These are phyloP conservation scores for Epinephelus fuscoguttatus DNA, from an alignment of 2,113 vertebrate genomes.

Conservation along the genomic window DNA sequence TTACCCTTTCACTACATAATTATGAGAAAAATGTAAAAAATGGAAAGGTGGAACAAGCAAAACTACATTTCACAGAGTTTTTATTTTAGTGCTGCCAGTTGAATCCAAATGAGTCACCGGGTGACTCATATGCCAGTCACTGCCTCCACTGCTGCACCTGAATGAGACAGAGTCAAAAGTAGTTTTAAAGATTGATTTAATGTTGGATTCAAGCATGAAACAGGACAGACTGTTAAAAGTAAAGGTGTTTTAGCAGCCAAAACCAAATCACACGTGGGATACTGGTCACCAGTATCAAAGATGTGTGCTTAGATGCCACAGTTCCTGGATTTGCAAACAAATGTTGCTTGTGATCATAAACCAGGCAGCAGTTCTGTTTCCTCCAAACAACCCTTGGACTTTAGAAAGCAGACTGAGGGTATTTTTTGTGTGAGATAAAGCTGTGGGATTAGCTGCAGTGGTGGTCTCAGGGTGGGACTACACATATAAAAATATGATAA, in stretches of 20 bases:
- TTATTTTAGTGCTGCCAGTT: constrained; percentile 25
- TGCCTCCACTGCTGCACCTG: constrained; percentile 28
- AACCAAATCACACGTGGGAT: not conserved
- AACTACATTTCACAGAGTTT: constrained; percentile 12
- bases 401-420: no score
- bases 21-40: constrained; percentile 20
- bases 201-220: constrained; percentile 10
- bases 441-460: not conserved
- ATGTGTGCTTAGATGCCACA: no score
- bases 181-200: constrained; percentile 5
- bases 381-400: no score
- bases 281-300: not conserved
- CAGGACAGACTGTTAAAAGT: not conserved
- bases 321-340: no score
- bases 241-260: not conserved
- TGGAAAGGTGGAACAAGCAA: constrained; percentile 7
- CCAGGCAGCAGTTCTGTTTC: no score
- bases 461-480: not conserved
- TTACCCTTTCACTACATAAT: not conserved
- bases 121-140: constrained; percentile 56
- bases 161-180: constrained; percentile 23
- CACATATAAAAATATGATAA: not conserved
- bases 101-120: constrained; percentile 46
- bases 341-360: no score
- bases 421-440: not conserved